Conservation (phyloP, 2,888 invertebrate genomes). For the Anthophora plumipes region DNA sequence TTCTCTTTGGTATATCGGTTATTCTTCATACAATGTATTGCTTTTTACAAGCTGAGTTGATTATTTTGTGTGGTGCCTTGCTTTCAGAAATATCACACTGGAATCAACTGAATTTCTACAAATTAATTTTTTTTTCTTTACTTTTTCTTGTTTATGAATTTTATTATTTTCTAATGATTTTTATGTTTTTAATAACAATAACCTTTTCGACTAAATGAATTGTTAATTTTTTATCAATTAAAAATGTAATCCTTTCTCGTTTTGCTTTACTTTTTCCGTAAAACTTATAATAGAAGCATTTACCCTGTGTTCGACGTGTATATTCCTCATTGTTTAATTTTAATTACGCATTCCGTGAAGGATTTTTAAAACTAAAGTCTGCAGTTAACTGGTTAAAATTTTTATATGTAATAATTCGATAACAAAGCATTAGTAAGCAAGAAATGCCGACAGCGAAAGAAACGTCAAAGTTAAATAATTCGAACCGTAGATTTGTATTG, state of each 20-base stretch:
- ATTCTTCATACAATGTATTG: constrained; percentile 5
- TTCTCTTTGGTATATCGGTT: background rate
- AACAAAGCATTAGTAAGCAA: too few species aligned
- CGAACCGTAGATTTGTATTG: too few species aligned
- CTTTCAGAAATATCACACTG: background rate
- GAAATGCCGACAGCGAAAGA: too few species aligned
- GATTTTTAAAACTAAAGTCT: constrained; percentile 2
- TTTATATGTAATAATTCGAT: too few species aligned
- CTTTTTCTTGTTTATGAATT: too few species aligned
- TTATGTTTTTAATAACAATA: too few species aligned
- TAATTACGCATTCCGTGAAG: background rate
- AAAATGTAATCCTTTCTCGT: constrained; percentile 8
- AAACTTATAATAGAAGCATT: background rate
- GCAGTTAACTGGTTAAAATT: constrained; percentile 2
- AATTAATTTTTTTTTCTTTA: too few species aligned
- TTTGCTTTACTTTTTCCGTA: background rate
- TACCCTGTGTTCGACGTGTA: constrained; percentile 2
- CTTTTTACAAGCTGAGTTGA: constrained; percentile 5
- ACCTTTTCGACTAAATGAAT: too few species aligned
- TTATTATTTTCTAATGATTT: too few species aligned
- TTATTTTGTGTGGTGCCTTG: background rate
- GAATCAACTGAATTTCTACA: too few species aligned
- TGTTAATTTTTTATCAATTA: too few species aligned
- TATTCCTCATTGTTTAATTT: constrained; percentile 4
- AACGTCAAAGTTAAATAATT: too few species aligned